A percentile compares a stretch with the other conserved stretches of the same genome.
Conservation (phyloP, 2,797 vertebrate species). For the Neopelma chrysocephalum region DNA sequence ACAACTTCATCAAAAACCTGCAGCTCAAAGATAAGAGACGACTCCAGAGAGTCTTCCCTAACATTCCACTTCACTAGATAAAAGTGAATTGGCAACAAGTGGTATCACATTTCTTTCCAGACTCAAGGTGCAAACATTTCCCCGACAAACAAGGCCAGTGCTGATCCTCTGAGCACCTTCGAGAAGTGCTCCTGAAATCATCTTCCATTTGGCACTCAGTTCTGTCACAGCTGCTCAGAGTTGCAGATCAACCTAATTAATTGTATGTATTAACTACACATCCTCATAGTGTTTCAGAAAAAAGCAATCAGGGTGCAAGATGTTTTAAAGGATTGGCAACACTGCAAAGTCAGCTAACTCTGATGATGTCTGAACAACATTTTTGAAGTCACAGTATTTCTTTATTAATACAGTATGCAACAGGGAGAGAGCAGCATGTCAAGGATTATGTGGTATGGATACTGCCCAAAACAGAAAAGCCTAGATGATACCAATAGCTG, state of each 20-base stretch:
- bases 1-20: not conserved
- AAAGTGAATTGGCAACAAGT: not conserved
- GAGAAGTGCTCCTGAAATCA: not conserved
- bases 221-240: not conserved
- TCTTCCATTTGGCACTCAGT: not conserved
- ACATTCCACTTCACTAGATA: constrained; percentile 13
- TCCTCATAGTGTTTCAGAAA: not conserved
- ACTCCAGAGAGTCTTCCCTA: not conserved
- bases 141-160: not conserved
- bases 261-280: not conserved
- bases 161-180: not conserved
- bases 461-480: not conserved
- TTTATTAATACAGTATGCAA: not conserved
- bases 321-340: not conserved
- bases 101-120: not conserved
- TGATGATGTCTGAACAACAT: not conserved
- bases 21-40: not conserved
- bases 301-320: not conserved
- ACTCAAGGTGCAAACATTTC: not conserved
- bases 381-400: not conserved
- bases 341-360: not conserved
- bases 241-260: not conserved
- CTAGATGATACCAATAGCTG: not conserved
- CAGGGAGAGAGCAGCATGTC: not conserved
- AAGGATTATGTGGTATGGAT: not conserved